Base-by-base conservation (phyloP, 2,113 vertebrate species). In the Ageneiosus marmoratus region DNA sequence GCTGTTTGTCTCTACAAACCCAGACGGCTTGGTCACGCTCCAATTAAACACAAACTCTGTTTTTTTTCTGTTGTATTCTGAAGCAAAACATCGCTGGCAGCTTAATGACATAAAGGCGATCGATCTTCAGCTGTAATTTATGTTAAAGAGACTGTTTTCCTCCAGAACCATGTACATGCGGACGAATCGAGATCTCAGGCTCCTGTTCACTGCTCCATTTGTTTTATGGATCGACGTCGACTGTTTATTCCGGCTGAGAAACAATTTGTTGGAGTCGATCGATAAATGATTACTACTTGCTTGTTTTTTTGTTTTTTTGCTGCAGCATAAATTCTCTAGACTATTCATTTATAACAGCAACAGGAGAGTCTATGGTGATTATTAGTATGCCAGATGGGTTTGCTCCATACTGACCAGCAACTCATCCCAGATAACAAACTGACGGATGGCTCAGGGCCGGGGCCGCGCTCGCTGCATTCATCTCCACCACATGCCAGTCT, bases 201-300 rank as follows among this genome's bases (percentile, higher is more conserved):
- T 9, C n/a, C 8, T 55, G 73, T 53, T 75, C 55, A 18, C 37
- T 5, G 10, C 82, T 56, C 51, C 37, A 50, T 27, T 50, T 56
- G 29, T 51, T 85, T 79, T 74, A 65, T 70, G 63, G 60, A 37
- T 78, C 55, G 51, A 29, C 15, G 37, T 37, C n/a, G 44, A 16
- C 67, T 12, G n/a, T 77, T 77, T 82, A 53, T 41, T 86, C 76
- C 75, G 73, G n/a, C 24, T 20, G 5, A 41, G 58, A 44, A 60
- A n/a, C 63, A 20, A 41, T 53, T 29, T 77, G 82, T 32, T 50
- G 63, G 16, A 73, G 27, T 29, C 82, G 77, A 85, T 87, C 86
- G 53, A 87, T 85, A 80, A 83, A 80, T 79, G 74, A 85, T 83
- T 73, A 85, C 60, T 41, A 41, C n/a, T 73, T 29, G n/a, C 50